Conservation (phyloP, 1,140 invertebrate species). For the Drosophila chauvacae region DNA sequence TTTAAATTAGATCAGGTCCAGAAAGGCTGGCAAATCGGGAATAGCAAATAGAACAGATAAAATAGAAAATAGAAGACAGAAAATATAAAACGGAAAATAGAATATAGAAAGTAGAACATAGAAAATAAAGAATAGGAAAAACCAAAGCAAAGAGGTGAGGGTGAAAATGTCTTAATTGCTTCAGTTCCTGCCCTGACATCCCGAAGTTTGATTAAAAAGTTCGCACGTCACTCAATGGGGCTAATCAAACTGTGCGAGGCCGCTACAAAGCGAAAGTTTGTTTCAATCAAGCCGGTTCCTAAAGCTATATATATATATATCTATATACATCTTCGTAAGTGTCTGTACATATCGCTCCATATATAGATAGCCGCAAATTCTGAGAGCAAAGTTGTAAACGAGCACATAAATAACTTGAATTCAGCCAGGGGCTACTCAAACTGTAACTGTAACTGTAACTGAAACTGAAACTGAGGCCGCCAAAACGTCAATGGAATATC, state of each 20-base stretch:
- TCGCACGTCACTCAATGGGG: conserved; percentile 70
- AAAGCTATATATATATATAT: conserved; percentile 1
- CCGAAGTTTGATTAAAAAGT: conserved; percentile 77
- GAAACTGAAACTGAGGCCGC: conserved; percentile 38
- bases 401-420: conserved; percentile 77
- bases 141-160: neutral
- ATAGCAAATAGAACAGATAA: neutral
- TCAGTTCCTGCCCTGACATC: conserved; percentile 36
- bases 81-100: neutral
- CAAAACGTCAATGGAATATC: conserved; percentile 81
- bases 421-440: conserved; percentile 32
- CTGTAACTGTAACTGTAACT: neutral
- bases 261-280: conserved; percentile 70
- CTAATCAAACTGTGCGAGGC: conserved; percentile 60
- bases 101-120: no score
- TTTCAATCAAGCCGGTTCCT: conserved; percentile 72
- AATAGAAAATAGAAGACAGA: neutral
- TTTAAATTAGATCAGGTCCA: conserved; percentile 72
- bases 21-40: neutral
- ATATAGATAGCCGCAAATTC: conserved; percentile 10
- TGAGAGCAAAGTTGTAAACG: conserved; percentile 72
- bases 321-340: neutral
- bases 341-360: neutral
- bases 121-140: neutral
- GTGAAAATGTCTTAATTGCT: conserved; percentile 55